Percentiles rank a stretch among this genome's conserved stretches.
These are phyloP conservation scores for Eufriesea mexicana DNA, from an alignment of 1,140 invertebrate species.

Conservation along the genomic window DNA sequence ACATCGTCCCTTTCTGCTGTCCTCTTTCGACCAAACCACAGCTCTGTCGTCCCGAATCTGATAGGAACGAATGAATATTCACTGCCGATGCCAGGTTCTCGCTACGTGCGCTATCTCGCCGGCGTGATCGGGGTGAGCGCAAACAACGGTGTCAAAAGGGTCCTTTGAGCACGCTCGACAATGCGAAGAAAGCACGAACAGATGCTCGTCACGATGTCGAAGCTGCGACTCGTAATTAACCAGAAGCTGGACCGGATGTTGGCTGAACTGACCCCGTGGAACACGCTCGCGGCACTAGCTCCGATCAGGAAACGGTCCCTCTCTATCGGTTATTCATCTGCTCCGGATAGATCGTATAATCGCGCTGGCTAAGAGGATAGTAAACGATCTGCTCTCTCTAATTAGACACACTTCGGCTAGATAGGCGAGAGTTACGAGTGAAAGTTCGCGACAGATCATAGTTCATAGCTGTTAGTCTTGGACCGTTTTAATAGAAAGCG, in stretches of 20 bases:
- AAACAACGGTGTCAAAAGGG: conserved; percentile 65
- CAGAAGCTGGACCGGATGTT: conserved; percentile 53
- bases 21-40: background rate
- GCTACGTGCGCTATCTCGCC: conserved; percentile 62
- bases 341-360: background rate
- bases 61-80: conserved; percentile 65
- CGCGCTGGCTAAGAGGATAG: background rate
- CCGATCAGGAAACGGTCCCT: background rate
- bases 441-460: background rate
- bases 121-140: conserved; percentile 42
- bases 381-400: background rate
- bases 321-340: conserved; percentile 10
- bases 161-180: conserved; percentile 55
- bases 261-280: conserved; percentile 55
- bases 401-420: background rate
- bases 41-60: conserved; percentile 52
- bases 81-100: conserved; percentile 57
- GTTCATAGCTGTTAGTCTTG: too few species aligned
- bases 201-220: conserved; percentile 58
- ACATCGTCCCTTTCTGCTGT: background rate
- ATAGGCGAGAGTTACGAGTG: background rate
- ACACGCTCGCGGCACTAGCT: background rate
- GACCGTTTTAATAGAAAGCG: too few species aligned
- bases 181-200: conserved; percentile 57
- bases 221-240: conserved; percentile 64